Conservation (phyloP, 2,797 vertebrate species). For the Carduelis carduelis region DNA sequence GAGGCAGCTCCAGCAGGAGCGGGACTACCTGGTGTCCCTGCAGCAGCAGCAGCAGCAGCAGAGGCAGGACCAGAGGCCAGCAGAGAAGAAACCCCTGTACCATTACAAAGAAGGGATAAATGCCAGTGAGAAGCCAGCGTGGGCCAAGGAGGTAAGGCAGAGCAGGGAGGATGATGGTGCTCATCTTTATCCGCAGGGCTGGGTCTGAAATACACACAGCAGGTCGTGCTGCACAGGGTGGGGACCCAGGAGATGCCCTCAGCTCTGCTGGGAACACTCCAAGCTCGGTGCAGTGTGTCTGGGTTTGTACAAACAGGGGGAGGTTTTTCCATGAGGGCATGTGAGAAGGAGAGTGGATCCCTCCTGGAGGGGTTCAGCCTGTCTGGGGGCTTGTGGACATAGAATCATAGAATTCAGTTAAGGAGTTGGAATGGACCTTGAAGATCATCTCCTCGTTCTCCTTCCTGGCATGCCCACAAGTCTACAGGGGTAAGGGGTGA, state of each 20-base stretch:
- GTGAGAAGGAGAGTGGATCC: background rate
- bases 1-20: slow-evolving; percentile 94
- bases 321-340: background rate
- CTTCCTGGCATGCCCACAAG: background rate
- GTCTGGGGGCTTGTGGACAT: background rate
- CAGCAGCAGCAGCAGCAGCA: slow-evolving; percentile 89
- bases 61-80: slow-evolving; percentile 82
- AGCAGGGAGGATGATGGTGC: background rate
- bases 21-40: slow-evolving; percentile 93
- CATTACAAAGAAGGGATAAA: slow-evolving; percentile 97
- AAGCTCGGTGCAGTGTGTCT: background rate
- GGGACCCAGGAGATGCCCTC: background rate
- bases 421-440: background rate
- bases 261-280: background rate
- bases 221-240: background rate
- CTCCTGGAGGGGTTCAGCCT: background rate
- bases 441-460: background rate
- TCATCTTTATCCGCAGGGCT: accelerated
- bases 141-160: slow-evolving; percentile 92
- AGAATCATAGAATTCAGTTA: background rate
- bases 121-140: slow-evolving; percentile 91
- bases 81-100: slow-evolving; percentile 95
- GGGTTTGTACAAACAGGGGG: background rate
- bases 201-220: accelerated
- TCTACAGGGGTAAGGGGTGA: background rate